These are phyloP conservation scores for Neosilurus mollespiculum DNA, from an alignment of 2,797 vertebrate genomes.

Conservation along the genomic window DNA sequence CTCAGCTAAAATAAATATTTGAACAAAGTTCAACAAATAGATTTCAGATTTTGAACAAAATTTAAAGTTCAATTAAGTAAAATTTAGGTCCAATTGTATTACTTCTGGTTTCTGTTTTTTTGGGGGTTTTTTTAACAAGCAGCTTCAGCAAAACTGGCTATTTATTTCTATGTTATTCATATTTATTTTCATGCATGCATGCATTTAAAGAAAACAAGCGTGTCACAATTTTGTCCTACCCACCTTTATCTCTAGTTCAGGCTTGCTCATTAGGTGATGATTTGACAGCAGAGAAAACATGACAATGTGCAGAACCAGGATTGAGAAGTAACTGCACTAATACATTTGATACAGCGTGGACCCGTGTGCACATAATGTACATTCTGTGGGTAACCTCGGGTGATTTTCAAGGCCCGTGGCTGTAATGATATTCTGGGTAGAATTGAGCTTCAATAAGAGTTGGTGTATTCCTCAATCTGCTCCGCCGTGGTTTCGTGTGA, in stretches of 20 bases:
- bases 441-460: conserved; percentile 12
- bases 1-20: too few relatives aligned
- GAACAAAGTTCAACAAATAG: too few relatives aligned
- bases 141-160: too few relatives aligned
- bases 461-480: conserved; percentile 21
- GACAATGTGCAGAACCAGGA: neutral
- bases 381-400: conserved; percentile 9
- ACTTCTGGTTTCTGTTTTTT: neutral
- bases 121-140: neutral
- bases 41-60: neutral
- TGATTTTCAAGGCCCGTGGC: conserved; percentile 17
- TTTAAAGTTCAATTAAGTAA: too few relatives aligned
- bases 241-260: neutral
- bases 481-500: conserved; percentile 43
- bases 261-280: neutral
- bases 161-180: too few relatives aligned
- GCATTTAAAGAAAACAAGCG: neutral
- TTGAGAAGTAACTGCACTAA: neutral
- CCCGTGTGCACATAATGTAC: conserved; percentile 8
- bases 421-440: conserved; percentile 29
- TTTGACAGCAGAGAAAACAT: neutral
- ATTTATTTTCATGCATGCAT: too few relatives aligned
- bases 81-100: too few relatives aligned
- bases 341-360: neutral
- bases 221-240: neutral